Evolutionary conservation across 2,888 invertebrate genomes (phyloP), one percentile per base, ranked within the genome.

Genomic region (Dilophus febrilis): DNA sequence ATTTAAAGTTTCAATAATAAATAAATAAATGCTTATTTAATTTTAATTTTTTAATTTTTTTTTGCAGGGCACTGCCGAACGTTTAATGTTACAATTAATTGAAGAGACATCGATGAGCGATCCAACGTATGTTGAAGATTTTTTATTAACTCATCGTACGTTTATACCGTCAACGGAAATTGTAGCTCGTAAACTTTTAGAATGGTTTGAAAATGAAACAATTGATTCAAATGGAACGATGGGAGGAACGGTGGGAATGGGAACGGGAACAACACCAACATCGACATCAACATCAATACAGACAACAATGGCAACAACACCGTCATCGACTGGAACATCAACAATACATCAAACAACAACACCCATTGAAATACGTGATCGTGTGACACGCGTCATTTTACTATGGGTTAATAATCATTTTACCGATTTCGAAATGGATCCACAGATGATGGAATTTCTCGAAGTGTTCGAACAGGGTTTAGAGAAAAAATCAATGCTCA

Each of bases 331-430:
- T 12, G 51, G 51, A 10, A 50, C 50, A 19, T n/a, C n/a, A n/a
- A n/a, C n/a, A n/a, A n/a, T n/a, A n/a, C n/a, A n/a, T n/a, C n/a
- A n/a, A n/a, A 22, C 19, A 11, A 51, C 52, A 3, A 51, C 55
- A 5, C 49, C 58, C 3, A 57, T 57, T 31, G 61, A 62, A 44
- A 51, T 62, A 35, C 52, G 63, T 2, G 62, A 90, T 61, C 74
- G 91, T 56, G 95, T 95, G 4, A 94, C 95, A 1, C 70, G 97
- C 43, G 92, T 98, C 1, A 88, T 98, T 10, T 67, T 98, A 33
- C 72, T 97, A 10, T 99, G 98, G 98, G 95, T 97, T 2, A 97
- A 95, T 63, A 97, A 94, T 64, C 94, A 95, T 64, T 95, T 94
- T 57, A 91, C 91, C 31, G 95, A 95, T 58, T 95, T 95, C 63